A percentile compares a stretch with the other conserved stretches of the same genome.
These are phyloP conservation scores for Struthidea cinerea DNA, from an alignment of 2,113 vertebrate genomes.

Conservation along the genomic window DNA sequence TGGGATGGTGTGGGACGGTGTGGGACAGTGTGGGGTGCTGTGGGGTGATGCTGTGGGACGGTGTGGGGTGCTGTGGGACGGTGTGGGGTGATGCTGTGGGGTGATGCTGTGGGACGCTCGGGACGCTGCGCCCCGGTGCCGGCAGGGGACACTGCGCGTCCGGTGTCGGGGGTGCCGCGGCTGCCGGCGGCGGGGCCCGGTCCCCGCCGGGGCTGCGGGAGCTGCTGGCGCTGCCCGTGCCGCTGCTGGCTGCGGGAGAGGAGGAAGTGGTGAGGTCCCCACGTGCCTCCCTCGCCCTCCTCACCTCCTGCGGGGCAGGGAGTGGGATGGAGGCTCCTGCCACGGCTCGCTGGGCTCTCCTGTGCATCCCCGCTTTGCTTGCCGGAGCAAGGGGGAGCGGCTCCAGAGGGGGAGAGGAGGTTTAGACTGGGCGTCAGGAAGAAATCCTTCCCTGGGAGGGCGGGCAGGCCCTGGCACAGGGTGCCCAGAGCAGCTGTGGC, in stretches of 20 bases:
- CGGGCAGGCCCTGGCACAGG: background rate
- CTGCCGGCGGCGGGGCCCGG: background rate
- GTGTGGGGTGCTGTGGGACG: background rate
- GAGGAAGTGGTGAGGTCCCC: background rate
- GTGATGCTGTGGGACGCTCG: background rate
- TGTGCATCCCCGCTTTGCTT: background rate
- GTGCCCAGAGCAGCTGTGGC: background rate
- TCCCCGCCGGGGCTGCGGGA: background rate
- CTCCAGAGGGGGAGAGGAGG: rapidly evolving
- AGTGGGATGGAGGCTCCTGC: background rate
- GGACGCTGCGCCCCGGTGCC: background rate
- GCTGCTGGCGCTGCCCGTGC: background rate
- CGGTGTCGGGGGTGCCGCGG: background rate
- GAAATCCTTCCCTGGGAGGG: background rate
- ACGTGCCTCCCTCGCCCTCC: background rate
- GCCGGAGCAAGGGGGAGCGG: background rate
- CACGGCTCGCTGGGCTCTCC: background rate
- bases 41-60: background rate
- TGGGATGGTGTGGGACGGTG: background rate
- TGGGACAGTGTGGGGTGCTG: background rate
- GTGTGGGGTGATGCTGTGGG: too few species aligned
- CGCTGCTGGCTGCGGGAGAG: rapidly evolving
- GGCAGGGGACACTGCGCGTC: background rate
- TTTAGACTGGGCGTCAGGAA: rapidly evolving
- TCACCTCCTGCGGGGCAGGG: background rate